Base-by-base conservation (phyloP, 1,140 invertebrate species). In the Drosophila pruinosa region DNA sequence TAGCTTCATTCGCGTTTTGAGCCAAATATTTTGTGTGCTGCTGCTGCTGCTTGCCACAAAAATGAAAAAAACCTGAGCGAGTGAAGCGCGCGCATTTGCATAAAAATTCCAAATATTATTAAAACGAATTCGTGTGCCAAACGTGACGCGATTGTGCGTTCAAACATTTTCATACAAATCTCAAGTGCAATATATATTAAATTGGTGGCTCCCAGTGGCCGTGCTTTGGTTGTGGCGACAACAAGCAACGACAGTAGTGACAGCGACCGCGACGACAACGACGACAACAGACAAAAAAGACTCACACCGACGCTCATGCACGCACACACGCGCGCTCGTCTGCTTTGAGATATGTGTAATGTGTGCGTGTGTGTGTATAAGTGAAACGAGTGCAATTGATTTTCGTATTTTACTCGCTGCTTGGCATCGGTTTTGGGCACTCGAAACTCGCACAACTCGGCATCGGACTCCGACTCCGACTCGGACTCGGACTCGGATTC, bases 301-400 rank as follows among this genome's bases (percentile, higher is more conserved):
- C 56, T 61, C 47, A 59, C 36, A 43, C 53, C 19, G 45, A 65
- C 59, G 50, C 65, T 63, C 74, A 71, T 65, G 75, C 75, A 52
- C 50, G 56, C 45, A 36, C 68, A 39, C 78, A 38, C 59, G 41
- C 67, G 22, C 36, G 21, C 21, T 24, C n/a, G 15, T n/a, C 4
- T 17, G 10, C 50, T 21, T 22, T 7, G 28, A 21, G 41, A 15
- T 45, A 15, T 62, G 61, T 15, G 56, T 19, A 8, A 28, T 52
- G 34, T 24, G 39, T 21, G 36, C 14, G 36, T 52, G 52, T 73
- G 63, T 81, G 74, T 74, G 65, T 70, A 82, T 58, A 31, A 28
- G 53, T n/a, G 19, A 72, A 72, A 67, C 69, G 69, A 81, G 78
- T 62, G 72, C 56, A 72, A 72, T 72, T 65, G 62, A 68, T 68